Evolutionary conservation across 1,140 invertebrate genomes (phyloP), one percentile per base, ranked within the genome.

Genomic region (Parapsyche elsis): DNA sequence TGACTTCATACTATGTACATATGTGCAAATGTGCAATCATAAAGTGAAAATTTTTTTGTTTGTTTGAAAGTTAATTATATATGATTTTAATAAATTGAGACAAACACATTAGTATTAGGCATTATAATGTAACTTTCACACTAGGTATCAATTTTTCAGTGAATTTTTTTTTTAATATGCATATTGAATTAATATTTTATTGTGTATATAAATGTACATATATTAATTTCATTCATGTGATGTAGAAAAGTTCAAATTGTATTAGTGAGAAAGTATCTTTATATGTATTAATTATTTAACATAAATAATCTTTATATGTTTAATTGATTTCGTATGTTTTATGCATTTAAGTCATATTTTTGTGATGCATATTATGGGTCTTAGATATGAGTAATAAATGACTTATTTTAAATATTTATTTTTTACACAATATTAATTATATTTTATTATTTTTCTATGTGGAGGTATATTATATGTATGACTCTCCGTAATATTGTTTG

Each of bases 171-270:
- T 7, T 38, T 38, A 38, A 38, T 38, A 38, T 38, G n/a, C n/a
- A n/a, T 38, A 38, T 1, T 38, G 30, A 38, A 38, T 38, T 38
- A 38, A 38, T 7, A 38, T 38, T 38, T 38, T 7, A 38, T 38
- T 53, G 16, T 53, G 16, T 53, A 53, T 53, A 12, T 53, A 53
- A 14, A 53, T 53, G 16, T 53, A 53, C 12, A 53, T 53, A 12
- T 14, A 53, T 16, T 53, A 53, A 61, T 24, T 61, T 61, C 59
- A 61, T 21, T 26, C 9, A 26, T 67, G 64, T 67, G 64, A 67
- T 67, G 23, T 26, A 12, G 64, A 23, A 67, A 26, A 67, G 64
- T 67, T 67, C 64, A 67, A 67, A 67, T 67, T 67, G 21, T 61
- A 67, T 10, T 67, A 67, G 21, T 67, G 64, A 21, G 59, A 19